Percentiles rank a stretch among this genome's conserved stretches.
Evolutionary conservation across 2,888 invertebrate species (phyloP).

Genomic region (Rhamnusium bicolor): DNA sequence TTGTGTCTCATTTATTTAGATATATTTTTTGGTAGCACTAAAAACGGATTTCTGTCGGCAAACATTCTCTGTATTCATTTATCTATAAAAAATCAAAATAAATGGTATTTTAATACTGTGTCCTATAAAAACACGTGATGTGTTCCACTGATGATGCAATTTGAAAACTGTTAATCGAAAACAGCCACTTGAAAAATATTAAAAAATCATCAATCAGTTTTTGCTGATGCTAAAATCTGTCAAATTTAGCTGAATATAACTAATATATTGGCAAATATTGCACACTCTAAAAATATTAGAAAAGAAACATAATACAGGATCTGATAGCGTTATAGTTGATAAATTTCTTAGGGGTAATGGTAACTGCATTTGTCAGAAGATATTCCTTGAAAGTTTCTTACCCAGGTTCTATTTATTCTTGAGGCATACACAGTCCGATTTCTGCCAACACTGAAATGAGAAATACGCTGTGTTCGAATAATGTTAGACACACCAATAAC

Average conservation of each 20-base stretch:
- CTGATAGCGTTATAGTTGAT: no score
- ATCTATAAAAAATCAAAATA: not conserved
- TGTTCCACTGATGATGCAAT: not conserved
- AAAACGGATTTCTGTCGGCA: not conserved
- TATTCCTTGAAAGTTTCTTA: no score
- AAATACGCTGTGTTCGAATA: no score
- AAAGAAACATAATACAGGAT: no score
- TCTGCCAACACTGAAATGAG: no score
- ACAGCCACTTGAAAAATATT: constrained; percentile 28
- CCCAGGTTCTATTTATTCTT: no score
- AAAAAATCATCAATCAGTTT: constrained; percentile 27
- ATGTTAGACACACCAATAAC: no score
- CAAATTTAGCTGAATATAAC: constrained; percentile 11
- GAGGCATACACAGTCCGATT: no score
- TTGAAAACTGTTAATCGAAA: not conserved
- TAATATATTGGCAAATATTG: not conserved
- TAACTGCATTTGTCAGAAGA: no score
- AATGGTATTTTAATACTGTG: not conserved
- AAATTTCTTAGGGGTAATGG: no score
- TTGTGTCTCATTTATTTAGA: no score
- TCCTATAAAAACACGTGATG: not conserved
- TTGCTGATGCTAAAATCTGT: constrained; percentile 17
- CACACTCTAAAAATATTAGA: not conserved
- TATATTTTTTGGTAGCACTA: no score
- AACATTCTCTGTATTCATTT: not conserved